phyloP scores from a whole-genome alignment of 2,888 invertebrate species.

The Mycalesis mineus region DNA sequence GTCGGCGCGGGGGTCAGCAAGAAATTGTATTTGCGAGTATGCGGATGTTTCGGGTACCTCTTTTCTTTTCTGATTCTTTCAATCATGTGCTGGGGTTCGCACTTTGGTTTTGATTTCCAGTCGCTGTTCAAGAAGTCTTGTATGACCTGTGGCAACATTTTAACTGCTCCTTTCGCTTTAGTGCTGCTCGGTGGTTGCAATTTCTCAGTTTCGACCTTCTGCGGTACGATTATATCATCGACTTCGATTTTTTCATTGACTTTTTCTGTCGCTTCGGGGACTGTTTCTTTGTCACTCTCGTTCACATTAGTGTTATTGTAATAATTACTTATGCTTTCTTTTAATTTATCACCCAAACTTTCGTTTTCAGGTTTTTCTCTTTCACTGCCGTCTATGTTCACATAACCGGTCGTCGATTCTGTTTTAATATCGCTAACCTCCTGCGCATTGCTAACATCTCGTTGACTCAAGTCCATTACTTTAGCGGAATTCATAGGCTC shows the following conservation, averaged over 20 bases:
- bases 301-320: slow-evolving; percentile 44
- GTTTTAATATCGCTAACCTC: slow-evolving; percentile 61
- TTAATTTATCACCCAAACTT: slow-evolving; percentile 51
- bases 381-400: slow-evolving; percentile 68
- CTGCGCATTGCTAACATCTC: slow-evolving; percentile 37
- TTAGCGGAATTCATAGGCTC: slow-evolving; percentile 10
- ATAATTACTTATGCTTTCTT: slow-evolving; percentile 53
- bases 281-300: slow-evolving; percentile 28
- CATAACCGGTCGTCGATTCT: slow-evolving; percentile 65
- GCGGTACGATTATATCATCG: slow-evolving; percentile 62
- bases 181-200: slow-evolving; percentile 54
- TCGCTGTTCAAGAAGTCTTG: slow-evolving; percentile 76
- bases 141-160: slow-evolving; percentile 76
- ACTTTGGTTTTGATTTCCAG: slow-evolving; percentile 73
- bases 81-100: slow-evolving; percentile 84
- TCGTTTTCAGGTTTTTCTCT: slow-evolving; percentile 60
- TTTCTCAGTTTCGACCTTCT: slow-evolving; percentile 39
- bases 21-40: slow-evolving; percentile 80
- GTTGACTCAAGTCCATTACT: slow-evolving; percentile 21
- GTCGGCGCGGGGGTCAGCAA: slow-evolving; percentile 89
- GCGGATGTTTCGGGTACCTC: slow-evolving; percentile 77
- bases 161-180: slow-evolving; percentile 56
- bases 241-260: slow-evolving; percentile 47
- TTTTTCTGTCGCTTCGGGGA: slow-evolving; percentile 14
- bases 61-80: slow-evolving; percentile 83